Evolutionary conservation across 1,140 invertebrate genomes (phyloP).

Genomic region (Heliconius congener): DNA sequence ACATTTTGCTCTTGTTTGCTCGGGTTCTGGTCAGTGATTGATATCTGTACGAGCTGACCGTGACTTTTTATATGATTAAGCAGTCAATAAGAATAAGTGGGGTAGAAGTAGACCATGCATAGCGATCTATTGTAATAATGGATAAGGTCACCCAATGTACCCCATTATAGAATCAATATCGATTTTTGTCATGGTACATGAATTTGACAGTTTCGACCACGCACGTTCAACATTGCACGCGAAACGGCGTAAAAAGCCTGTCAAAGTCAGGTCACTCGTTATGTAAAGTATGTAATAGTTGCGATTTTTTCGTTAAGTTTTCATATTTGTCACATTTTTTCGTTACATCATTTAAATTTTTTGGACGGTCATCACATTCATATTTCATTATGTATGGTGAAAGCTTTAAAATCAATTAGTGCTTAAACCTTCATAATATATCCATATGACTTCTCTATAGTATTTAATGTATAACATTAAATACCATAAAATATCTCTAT

Average conservation of each 20-base stretch:
- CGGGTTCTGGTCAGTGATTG: conserved; percentile 49
- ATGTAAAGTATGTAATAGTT: conserved; percentile 17
- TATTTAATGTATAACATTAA: too few species aligned
- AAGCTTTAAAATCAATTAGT: not conserved
- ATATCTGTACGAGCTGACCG: conserved; percentile 44
- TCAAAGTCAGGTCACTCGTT: conserved; percentile 5
- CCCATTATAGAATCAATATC: conserved; percentile 51
- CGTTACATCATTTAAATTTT: not conserved
- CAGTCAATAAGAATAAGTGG: conserved; percentile 52
- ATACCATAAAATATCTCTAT: too few species aligned
- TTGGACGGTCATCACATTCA: not conserved
- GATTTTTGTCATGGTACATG: conserved; percentile 38
- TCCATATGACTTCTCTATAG: too few species aligned
- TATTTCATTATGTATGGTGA: not conserved
- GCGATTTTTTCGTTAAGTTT: not conserved
- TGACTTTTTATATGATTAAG: conserved; percentile 61
- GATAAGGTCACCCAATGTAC: conserved; percentile 45
- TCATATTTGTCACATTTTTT: not conserved
- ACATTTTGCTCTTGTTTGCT: conserved; percentile 62
- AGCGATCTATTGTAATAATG: conserved; percentile 46
- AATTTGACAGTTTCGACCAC: conserved; percentile 27
- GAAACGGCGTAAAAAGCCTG: conserved; percentile 20
- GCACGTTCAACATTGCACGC: conserved; percentile 11
- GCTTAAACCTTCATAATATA: too few species aligned
- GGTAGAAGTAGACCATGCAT: conserved; percentile 40